A percentile compares a stretch with the other conserved stretches of the same genome.
Evolutionary conservation across 2,797 vertebrate genomes (phyloP).

Genomic region (Ctenochaetus hawaiiensis): DNA sequence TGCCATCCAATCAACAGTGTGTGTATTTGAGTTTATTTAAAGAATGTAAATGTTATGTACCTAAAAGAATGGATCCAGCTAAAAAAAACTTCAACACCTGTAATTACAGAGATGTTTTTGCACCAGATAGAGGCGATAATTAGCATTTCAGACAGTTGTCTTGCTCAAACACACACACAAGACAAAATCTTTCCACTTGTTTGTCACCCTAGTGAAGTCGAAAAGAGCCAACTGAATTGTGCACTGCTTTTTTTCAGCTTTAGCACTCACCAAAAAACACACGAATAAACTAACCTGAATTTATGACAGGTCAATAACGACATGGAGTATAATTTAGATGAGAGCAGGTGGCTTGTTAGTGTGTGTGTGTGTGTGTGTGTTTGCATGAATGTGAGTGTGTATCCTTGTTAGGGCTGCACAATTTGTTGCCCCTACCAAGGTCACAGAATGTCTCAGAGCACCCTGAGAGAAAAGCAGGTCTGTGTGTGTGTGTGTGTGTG

Average conservation of each 20-base stretch:
- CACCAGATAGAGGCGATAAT: slow-evolving; percentile 20
- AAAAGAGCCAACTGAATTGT: neutral
- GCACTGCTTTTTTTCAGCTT: slow-evolving; percentile 1
- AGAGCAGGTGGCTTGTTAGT: slow-evolving; percentile 58
- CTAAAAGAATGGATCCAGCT: slow-evolving; percentile 36
- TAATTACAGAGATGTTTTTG: slow-evolving; percentile 52
- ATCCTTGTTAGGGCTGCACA: slow-evolving; percentile 53
- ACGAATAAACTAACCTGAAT: slow-evolving; percentile 45
- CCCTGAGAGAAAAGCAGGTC: slow-evolving; percentile 30
- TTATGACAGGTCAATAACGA: slow-evolving; percentile 52
- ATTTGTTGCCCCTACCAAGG: slow-evolving; percentile 68
- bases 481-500: slow-evolving; percentile 31
- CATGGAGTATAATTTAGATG: slow-evolving; percentile 49
- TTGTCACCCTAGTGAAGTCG: slow-evolving; percentile 11
- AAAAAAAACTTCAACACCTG: slow-evolving; percentile 45
- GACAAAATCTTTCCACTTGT: slow-evolving; percentile 15
- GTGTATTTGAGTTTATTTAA: slow-evolving; percentile 22
- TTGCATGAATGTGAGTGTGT: slow-evolving; percentile 8
- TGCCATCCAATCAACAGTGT: slow-evolving; percentile 11
- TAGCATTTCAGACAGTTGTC: slow-evolving; percentile 37
- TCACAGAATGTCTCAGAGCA: slow-evolving; percentile 65
- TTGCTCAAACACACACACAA: slow-evolving; percentile 10
- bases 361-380: slow-evolving; percentile 13
- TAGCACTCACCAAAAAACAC: slow-evolving; percentile 6
- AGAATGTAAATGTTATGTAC: slow-evolving; percentile 36